phyloP scores from a whole-genome alignment of 2,797 vertebrate genomes.

The Sebastes itinus region DNA sequence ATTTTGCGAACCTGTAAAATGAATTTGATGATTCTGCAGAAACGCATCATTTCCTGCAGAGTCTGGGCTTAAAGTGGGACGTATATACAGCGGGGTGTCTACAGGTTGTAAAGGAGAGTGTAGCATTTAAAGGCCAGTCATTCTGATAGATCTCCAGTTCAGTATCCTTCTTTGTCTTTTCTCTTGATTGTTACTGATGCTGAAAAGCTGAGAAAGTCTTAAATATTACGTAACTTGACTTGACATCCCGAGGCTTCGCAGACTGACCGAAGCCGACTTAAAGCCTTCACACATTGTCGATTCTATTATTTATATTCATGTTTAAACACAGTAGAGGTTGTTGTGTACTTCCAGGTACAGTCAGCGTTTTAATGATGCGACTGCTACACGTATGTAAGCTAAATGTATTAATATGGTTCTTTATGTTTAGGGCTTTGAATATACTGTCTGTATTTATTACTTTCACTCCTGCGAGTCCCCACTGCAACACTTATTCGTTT shows the following conservation, averaged over 20 bases:
- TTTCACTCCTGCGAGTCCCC: not conserved
- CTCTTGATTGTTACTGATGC: not conserved
- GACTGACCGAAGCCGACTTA: not conserved
- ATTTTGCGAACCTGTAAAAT: no score
- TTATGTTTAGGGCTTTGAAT: conserved; percentile 1
- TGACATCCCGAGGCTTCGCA: not conserved
- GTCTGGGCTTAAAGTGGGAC: not conserved
- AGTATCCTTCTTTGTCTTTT: not conserved
- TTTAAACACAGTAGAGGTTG: not conserved
- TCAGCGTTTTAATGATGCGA: not conserved
- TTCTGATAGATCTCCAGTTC: not conserved
- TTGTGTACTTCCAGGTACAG: not conserved
- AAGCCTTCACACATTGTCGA: not conserved
- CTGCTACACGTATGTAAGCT: not conserved
- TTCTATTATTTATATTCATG: not conserved
- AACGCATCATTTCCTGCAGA: not conserved
- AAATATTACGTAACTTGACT: not conserved
- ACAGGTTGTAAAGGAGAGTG: not conserved
- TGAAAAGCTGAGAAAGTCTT: not conserved
- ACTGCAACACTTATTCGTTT: not conserved
- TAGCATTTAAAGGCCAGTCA: not conserved
- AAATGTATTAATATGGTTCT: not conserved
- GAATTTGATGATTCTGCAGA: not conserved
- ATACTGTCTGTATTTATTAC: not conserved
- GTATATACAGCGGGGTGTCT: not conserved